Evolutionary conservation across 2,888 invertebrate genomes (phyloP).

Genomic region (Hypomecis punctinalis): DNA sequence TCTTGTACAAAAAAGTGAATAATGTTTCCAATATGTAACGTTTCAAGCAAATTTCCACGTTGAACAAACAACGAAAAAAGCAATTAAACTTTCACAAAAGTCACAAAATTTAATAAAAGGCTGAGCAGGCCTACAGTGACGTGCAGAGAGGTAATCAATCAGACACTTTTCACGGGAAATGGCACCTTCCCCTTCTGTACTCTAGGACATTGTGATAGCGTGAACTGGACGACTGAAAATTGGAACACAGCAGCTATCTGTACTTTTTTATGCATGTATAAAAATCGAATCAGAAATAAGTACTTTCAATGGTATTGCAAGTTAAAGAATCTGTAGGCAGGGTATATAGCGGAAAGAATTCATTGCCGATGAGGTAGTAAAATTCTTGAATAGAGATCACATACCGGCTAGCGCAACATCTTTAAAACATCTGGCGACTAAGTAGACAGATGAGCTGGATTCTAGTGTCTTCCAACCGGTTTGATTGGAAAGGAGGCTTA

Average conservation of each 20-base stretch:
- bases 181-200: conserved; percentile 24
- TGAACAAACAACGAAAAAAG: conserved; percentile 26
- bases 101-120: conserved; percentile 36
- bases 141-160: conserved; percentile 58
- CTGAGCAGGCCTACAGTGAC: conserved; percentile 42
- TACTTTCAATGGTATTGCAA: no score
- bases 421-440: no score
- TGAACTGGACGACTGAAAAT: conserved; percentile 14
- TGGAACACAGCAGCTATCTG: background rate
- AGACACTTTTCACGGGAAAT: conserved; percentile 38
- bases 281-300: no score
- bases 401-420: no score
- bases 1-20: no score
- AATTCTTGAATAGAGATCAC: no score
- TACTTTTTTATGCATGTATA: background rate
- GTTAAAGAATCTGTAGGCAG: no score
- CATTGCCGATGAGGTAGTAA: no score
- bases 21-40: conserved; percentile 5
- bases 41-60: conserved; percentile 10
- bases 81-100: conserved; percentile 42
- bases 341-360: no score
- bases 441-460: no score
- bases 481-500: no score
- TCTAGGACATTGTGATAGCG: conserved; percentile 27
- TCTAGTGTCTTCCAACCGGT: no score